phyloP scores from a whole-genome alignment of 2,797 vertebrate genomes.

The Australoheros facetus region DNA sequence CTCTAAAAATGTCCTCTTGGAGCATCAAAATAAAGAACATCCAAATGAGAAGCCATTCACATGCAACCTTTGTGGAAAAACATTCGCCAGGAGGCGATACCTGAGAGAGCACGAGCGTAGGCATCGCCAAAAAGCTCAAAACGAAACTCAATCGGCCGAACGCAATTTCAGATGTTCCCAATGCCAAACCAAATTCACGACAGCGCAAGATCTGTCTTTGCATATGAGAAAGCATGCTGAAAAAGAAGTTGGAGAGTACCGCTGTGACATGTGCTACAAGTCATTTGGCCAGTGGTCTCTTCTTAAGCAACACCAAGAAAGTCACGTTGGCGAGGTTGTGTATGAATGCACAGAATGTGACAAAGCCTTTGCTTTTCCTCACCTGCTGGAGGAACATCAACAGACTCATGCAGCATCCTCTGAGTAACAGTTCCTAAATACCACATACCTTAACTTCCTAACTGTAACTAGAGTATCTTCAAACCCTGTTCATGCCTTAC shows the following conservation, averaged over 20 bases:
- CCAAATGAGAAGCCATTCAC: constrained; percentile 62
- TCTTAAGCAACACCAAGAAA: constrained; percentile 81
- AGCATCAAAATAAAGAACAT: constrained; percentile 79
- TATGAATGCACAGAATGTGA: constrained; percentile 87
- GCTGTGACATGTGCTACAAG: constrained; percentile 86
- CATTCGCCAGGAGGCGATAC: constrained; percentile 70
- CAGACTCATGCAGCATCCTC: constrained; percentile 67
- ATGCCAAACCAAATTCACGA: constrained; percentile 55
- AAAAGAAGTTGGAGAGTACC: constrained; percentile 62
- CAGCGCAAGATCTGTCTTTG: constrained; percentile 62
- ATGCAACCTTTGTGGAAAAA: constrained; percentile 78
- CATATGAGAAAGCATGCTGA: constrained; percentile 75
- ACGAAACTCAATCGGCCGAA: neutral
- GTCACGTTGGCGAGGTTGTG: constrained; percentile 83
- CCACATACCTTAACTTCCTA: constrained; percentile 9
- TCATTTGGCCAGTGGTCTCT: constrained; percentile 73
- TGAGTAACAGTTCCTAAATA: constrained; percentile 37
- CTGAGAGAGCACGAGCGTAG: constrained; percentile 72
- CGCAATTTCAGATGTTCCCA: constrained; percentile 62
- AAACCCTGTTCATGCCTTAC: constrained; percentile 52
- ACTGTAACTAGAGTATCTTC: constrained; percentile 24
- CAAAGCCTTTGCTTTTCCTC: constrained; percentile 84
- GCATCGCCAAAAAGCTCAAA: constrained; percentile 48
- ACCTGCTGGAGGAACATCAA: constrained; percentile 83
- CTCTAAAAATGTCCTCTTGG: constrained; percentile 74